Conservation (phyloP, 64 coral and sea anemone species). For the Catalaphyllia jardinei region DNA sequence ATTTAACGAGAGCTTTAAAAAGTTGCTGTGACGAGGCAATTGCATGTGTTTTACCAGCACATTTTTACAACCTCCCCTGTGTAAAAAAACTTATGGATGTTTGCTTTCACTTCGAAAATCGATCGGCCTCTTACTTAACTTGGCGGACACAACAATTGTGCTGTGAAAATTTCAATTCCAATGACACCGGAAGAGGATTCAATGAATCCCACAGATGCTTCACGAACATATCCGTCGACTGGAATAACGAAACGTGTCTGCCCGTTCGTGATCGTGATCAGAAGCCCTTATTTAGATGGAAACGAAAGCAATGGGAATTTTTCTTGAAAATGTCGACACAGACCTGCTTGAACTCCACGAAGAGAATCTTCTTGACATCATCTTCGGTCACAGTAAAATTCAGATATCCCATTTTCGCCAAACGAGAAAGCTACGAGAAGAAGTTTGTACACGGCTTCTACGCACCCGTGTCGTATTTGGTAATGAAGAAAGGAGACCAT, state of each 20-base stretch:
- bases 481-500: neutral
- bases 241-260: neutral
- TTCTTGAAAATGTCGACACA: conserved; percentile 3
- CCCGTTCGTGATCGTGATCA: too few relatives aligned
- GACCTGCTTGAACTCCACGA: neutral
- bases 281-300: neutral
- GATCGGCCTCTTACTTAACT: neutral
- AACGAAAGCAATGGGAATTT: neutral
- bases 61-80: neutral
- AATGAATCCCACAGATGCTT: neutral
- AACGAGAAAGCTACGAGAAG: neutral
- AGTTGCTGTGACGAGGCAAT: neutral
- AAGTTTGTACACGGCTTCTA: neutral
- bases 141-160: neutral
- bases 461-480: neutral
- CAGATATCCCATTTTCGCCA: neutral
- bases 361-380: neutral
- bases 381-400: neutral
- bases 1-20: neutral
- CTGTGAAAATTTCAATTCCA: neutral
- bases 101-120: neutral
- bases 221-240: neutral
- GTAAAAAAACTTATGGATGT: neutral
- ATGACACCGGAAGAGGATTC: neutral
- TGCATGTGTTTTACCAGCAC: neutral